phyloP scores from a whole-genome alignment of 2,113 vertebrate genomes.

The Bostrychus sinensis region DNA sequence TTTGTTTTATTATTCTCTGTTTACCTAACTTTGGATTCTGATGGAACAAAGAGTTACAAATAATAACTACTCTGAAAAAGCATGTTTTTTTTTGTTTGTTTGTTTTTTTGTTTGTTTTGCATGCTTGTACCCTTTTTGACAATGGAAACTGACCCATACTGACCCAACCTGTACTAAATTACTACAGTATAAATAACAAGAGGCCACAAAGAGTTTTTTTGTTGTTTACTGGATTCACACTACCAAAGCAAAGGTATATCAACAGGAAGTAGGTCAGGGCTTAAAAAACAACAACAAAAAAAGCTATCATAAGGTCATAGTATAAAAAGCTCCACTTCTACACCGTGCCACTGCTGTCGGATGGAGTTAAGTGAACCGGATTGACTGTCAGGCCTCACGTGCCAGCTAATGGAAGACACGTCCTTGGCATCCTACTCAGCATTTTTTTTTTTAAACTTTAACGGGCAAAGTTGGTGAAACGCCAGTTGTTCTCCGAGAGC shows the following conservation, averaged over 20 bases:
- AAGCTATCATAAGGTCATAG: conserved; percentile 57
- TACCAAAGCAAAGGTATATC: conserved; percentile 53
- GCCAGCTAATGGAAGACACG: conserved; percentile 58
- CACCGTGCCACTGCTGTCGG: conserved; percentile 42
- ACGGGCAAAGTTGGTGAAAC: conserved; percentile 61
- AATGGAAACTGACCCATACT: neutral
- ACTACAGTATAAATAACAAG: too few species aligned
- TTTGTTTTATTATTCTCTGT: too few species aligned
- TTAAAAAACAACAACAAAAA: conserved; percentile 52
- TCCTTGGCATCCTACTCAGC: conserved; percentile 63
- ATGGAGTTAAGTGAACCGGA: conserved; percentile 31
- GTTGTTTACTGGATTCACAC: conserved; percentile 52
- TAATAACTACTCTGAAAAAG: too few species aligned
- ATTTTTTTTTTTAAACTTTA: conserved; percentile 69
- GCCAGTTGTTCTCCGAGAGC: conserved; percentile 65
- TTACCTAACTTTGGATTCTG: too few species aligned
- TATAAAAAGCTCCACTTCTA: conserved; percentile 26
- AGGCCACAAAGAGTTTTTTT: neutral
- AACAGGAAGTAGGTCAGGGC: conserved; percentile 29
- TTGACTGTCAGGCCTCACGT: conserved; percentile 69
- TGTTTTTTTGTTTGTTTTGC: too few species aligned
- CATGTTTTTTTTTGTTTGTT: too few species aligned
- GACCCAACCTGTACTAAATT: neutral
- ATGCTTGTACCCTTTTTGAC: too few species aligned
- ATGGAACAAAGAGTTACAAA: too few species aligned